These are phyloP conservation scores for Orius laevigatus DNA, from an alignment of 1,140 invertebrate genomes.

Conservation along the genomic window DNA sequence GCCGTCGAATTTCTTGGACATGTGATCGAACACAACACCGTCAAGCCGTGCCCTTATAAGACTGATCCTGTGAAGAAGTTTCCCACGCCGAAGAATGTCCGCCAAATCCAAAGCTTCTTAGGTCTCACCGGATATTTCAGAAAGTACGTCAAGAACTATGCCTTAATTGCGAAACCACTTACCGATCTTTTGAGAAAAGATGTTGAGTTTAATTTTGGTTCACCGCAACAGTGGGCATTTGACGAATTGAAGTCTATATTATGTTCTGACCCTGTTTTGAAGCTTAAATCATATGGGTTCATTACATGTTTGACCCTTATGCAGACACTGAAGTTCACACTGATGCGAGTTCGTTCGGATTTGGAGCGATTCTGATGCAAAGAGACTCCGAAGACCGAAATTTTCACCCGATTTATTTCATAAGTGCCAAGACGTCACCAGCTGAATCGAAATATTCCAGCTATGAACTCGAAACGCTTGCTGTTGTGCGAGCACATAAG, in stretches of 20 bases:
- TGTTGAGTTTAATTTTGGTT: constrained; percentile 13
- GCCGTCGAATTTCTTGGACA: constrained; percentile 25
- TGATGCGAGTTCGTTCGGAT: too few relatives aligned
- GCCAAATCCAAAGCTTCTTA: constrained; percentile 23
- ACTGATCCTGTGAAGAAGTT: constrained; percentile 23
- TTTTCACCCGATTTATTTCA: constrained; percentile 18
- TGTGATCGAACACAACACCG: constrained; percentile 20
- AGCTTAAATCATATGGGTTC: too few relatives aligned
- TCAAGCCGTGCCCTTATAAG: constrained; percentile 21
- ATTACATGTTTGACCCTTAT: too few relatives aligned
- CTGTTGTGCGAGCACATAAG: constrained; percentile 15
- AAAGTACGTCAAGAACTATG: constrained; percentile 23
- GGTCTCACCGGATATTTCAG: constrained; percentile 16
- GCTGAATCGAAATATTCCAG: constrained; percentile 22
- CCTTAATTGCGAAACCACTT: constrained; percentile 26
- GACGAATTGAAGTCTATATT: constrained; percentile 1
- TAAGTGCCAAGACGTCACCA: constrained; percentile 16
- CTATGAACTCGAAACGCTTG: constrained; percentile 19
- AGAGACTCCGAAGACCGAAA: constrained; percentile 11
- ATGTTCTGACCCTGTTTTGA: too few relatives aligned
- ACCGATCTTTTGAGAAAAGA: not conserved
- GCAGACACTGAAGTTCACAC: too few relatives aligned
- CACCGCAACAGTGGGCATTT: not conserved
- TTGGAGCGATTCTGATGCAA: too few relatives aligned
- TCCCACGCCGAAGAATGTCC: constrained; percentile 23